These are phyloP conservation scores for Crotalus tigris DNA, from an alignment of 2,113 vertebrate genomes.

Conservation along the genomic window DNA sequence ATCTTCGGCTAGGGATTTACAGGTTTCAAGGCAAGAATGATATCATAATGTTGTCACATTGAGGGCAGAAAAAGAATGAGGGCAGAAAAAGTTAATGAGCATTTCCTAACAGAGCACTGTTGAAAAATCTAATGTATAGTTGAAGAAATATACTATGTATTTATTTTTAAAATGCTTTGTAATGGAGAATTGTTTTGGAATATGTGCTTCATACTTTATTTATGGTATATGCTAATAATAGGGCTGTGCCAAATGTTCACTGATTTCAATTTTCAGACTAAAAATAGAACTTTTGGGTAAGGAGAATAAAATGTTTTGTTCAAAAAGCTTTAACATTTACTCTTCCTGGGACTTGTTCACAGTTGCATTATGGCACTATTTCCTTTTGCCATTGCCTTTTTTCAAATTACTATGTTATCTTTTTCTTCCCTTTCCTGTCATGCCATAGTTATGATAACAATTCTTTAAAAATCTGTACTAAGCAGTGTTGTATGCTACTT, in stretches of 20 bases:
- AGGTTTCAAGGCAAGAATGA: background rate
- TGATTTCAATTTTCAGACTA: background rate
- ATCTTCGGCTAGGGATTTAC: background rate
- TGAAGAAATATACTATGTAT: background rate
- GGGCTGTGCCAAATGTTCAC: background rate
- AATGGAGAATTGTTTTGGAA: constrained; percentile 62
- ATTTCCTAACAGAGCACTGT: constrained; percentile 35
- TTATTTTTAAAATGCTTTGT: constrained; percentile 47
- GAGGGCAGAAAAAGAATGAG: background rate
- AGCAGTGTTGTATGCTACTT: background rate
- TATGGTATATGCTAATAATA: constrained; percentile 59
- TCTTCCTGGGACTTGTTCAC: background rate
- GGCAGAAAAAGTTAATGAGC: constrained; percentile 7
- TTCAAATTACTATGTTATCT: background rate
- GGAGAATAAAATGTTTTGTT: background rate
- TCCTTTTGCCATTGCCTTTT: background rate
- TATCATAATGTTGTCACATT: background rate
- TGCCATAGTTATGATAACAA: background rate
- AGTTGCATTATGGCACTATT: background rate
- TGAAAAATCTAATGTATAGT: constrained; percentile 34
- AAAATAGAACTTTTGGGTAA: background rate
- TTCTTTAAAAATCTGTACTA: background rate
- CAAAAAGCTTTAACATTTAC: background rate
- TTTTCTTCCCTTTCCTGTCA: background rate
- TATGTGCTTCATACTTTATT: constrained; percentile 66